Evolutionary conservation across 2,888 invertebrate species (phyloP), one percentile per base, ranked within the genome.

Genomic region (Patella ulyssiponensis): DNA sequence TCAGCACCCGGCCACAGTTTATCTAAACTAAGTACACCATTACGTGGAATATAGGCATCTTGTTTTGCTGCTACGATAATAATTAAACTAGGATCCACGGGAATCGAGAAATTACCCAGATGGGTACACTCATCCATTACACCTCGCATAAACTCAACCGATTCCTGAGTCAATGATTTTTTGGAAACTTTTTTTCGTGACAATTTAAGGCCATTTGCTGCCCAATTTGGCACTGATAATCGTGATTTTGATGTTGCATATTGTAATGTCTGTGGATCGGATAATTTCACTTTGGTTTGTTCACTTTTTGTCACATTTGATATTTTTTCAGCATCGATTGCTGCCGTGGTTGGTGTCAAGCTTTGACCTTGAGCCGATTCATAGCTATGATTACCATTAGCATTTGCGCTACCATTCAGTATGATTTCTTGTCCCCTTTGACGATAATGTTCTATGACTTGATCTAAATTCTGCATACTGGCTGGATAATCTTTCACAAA

Each of bases 61-160:
- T 95, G 94, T 83, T 95, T 94, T 0, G 98, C 98, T 88, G 96
- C 95, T 1, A 99, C 95, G 23, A 97, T 96, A 70, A 97, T 97
- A 79, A 97, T 96, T 74, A 98, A 93, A 14, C 95, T 95, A 0
- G 98, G 96, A 89, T 99, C 98, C 74, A 95, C 95, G 0, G 94
- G 94, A 20, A 95, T 93, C 2, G 97, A 95, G 90, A 98, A 99
- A 92, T 98, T 98, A 83, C 95, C 96, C 69, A 99, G 93, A 92
- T 98, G 98, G 0, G 99, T 99, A 91, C 98, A 99, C 92, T 99
- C 98, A 90, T 99, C 99, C 99, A 99, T 99, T 85, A 99, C 95
- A 0, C 98, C 98, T 73, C 96, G 93, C 98, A 99, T 98, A 90
- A 99, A 98, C 92, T 96, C 96, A 76, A 96, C 87, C 0, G 96